Conservation (phyloP, 2,797 vertebrate genomes). For the Liparis tanakae region DNA sequence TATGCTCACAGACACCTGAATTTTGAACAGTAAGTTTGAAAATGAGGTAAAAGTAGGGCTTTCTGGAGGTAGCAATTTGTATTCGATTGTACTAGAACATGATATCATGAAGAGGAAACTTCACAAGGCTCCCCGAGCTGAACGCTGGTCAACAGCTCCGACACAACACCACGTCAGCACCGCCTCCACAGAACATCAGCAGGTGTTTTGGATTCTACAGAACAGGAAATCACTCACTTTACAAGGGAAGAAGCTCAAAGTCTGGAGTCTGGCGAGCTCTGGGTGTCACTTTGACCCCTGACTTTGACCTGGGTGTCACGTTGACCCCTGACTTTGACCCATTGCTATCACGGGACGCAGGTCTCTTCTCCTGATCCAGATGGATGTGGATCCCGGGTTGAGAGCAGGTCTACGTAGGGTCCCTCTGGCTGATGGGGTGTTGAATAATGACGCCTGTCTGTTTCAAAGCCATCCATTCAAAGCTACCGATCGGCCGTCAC, state of each 20-base stretch:
- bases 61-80: conserved; percentile 95
- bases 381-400: conserved; percentile 6
- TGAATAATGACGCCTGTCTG: conserved; percentile 66
- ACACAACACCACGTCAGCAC: conserved; percentile 63
- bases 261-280: conserved; percentile 10
- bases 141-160: conserved; percentile 72
- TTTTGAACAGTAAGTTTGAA: conserved; percentile 86
- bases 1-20: conserved; percentile 87
- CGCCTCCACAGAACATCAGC: conserved; percentile 44
- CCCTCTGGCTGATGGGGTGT: conserved; percentile 18
- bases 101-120: conserved; percentile 83
- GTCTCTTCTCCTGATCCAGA: neutral
- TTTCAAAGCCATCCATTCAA: conserved; percentile 53
- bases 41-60: conserved; percentile 95
- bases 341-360: neutral
- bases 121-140: conserved; percentile 84
- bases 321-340: no score
- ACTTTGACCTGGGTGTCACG: neutral
- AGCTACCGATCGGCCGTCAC: conserved; percentile 38
- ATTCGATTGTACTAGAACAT: conserved; percentile 92
- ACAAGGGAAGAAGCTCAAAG: neutral
- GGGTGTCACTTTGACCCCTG: neutral
- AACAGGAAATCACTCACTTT: neutral
- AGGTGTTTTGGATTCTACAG: conserved; percentile 22
- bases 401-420: neutral